phyloP scores from a whole-genome alignment of 2,888 invertebrate species.

The Scrobipalpa costella region DNA sequence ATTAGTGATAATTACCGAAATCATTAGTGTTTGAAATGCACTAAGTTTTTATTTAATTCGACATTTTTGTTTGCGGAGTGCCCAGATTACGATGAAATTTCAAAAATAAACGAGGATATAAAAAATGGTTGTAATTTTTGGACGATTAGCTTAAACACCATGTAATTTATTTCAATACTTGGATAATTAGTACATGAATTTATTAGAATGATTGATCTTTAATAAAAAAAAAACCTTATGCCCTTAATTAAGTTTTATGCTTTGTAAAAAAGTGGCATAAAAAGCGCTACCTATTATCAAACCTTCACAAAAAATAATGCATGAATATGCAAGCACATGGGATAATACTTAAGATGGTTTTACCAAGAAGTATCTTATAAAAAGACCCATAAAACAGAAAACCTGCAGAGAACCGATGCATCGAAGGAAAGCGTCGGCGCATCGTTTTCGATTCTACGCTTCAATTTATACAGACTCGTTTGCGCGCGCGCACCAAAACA shows the following conservation, averaged over 20 bases:
- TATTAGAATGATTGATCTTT: background rate
- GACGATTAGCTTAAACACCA: background rate
- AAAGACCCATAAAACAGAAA: slow-evolving; percentile 2
- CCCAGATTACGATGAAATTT: background rate
- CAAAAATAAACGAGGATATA: background rate
- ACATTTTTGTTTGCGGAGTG: background rate
- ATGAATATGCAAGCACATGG: too few species aligned
- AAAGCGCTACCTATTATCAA: too few species aligned
- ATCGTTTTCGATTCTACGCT: slow-evolving; percentile 6
- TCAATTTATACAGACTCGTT: slow-evolving; percentile 31
- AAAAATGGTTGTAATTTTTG: background rate
- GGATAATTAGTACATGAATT: background rate
- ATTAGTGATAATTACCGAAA: slow-evolving; percentile 20
- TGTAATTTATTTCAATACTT: background rate
- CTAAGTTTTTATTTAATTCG: slow-evolving; percentile 12
- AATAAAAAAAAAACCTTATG: background rate
- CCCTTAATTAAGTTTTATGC: background rate
- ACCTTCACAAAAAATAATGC: too few species aligned
- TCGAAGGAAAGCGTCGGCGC: slow-evolving; percentile 33
- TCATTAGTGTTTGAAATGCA: slow-evolving; percentile 16
- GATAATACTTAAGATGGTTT: too few species aligned
- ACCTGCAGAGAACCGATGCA: slow-evolving; percentile 8
- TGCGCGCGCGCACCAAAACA: slow-evolving; percentile 31
- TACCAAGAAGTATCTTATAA: background rate
- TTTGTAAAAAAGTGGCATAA: background rate